Conservation (phyloP, 2,113 vertebrate genomes). For the Isurus oxyrinchus region DNA sequence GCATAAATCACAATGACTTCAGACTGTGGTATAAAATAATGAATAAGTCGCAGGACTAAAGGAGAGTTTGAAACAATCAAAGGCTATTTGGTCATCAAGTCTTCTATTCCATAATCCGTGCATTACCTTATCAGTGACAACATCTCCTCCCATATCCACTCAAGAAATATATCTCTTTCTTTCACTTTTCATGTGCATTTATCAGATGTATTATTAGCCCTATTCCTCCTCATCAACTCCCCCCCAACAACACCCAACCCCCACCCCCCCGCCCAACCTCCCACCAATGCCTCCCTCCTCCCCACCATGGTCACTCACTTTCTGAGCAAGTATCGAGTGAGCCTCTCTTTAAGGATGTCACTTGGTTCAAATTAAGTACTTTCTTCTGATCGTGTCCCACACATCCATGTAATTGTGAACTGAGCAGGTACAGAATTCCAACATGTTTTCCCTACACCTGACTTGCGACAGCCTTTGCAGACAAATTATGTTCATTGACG, state of each 20-base stretch:
- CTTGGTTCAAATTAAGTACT: not conserved
- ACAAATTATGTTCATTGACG: not conserved
- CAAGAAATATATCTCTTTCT: not conserved
- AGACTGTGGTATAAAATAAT: not conserved
- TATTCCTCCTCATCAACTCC: no score
- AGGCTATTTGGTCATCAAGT: not conserved
- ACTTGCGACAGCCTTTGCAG: not conserved
- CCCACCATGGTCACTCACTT: not conserved
- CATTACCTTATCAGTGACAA: not conserved
- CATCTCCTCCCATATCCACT: not conserved
- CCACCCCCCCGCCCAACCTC: no score
- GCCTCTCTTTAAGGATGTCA: not conserved
- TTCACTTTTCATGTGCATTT: not conserved
- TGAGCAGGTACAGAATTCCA: not conserved
- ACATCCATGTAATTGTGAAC: not conserved
- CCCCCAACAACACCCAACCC: no score
- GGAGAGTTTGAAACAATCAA: not conserved
- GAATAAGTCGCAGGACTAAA: not conserved
- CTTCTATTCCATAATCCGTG: not conserved
- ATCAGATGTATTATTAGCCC: not conserved
- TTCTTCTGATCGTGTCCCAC: not conserved
- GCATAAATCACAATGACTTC: not conserved
- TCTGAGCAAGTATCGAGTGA: not conserved
- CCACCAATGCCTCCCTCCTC: no score
- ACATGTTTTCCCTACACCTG: not conserved